phyloP scores from a whole-genome alignment of 2,888 invertebrate genomes.

The Chirona hameri region DNA sequence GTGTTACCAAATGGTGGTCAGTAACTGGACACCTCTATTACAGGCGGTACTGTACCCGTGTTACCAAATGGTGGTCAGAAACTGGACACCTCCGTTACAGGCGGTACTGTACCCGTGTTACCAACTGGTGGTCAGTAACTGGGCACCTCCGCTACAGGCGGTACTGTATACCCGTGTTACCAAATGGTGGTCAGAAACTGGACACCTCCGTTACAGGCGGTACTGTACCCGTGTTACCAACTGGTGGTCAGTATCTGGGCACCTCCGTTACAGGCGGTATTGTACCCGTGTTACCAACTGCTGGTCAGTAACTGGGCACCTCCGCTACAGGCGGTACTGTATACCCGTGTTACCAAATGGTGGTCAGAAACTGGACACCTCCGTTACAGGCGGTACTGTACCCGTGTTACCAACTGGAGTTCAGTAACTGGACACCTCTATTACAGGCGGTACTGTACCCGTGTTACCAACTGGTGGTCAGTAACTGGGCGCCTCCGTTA shows the following conservation, averaged over 20 bases:
- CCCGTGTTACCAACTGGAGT: conserved; percentile 74
- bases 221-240: conserved; percentile 72
- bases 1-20: conserved; percentile 72
- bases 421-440: conserved; percentile 78
- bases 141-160: conserved; percentile 64
- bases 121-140: conserved; percentile 72
- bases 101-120: conserved; percentile 64
- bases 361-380: conserved; percentile 78
- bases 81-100: conserved; percentile 68
- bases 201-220: conserved; percentile 61
- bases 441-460: conserved; percentile 57
- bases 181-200: conserved; percentile 73
- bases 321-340: conserved; percentile 50
- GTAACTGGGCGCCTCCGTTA: conserved; percentile 71
- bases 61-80: conserved; percentile 72
- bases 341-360: conserved; percentile 75
- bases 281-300: conserved; percentile 74
- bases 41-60: conserved; percentile 60
- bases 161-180: conserved; percentile 69
- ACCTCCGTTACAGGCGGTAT: conserved; percentile 54
- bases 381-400: conserved; percentile 55
- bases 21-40: conserved; percentile 72
- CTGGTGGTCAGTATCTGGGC: conserved; percentile 76
- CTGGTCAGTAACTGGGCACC: conserved; percentile 79
- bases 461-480: conserved; percentile 72